Conservation (phyloP, 2,888 invertebrate genomes). For the Rhagonycha fulva region DNA sequence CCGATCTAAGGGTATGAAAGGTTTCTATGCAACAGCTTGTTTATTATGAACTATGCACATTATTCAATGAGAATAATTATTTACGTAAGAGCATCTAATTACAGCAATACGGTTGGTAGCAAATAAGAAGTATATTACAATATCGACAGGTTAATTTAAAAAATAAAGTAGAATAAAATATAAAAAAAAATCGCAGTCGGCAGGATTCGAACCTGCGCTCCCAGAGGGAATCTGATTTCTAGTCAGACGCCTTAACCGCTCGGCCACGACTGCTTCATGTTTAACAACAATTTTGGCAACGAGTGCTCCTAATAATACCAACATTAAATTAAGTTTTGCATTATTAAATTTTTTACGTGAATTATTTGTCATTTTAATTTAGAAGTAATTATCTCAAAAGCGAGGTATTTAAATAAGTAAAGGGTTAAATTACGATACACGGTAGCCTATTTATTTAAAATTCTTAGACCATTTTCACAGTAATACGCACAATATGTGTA, state of each 20-base stretch:
- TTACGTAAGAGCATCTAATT: not conserved
- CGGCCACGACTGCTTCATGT: constrained; percentile 74
- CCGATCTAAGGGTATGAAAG: constrained; percentile 35
- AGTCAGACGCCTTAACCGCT: constrained; percentile 90
- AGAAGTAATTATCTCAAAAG: not conserved
- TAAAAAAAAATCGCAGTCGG: constrained; percentile 66
- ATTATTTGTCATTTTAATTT: not conserved
- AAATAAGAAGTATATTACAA: too few species aligned
- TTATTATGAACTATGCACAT: constrained; percentile 41
- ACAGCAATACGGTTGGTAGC: not conserved
- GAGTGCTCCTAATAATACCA: too few species aligned
- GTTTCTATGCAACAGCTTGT: constrained; percentile 53
- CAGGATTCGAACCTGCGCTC: constrained; percentile 91
- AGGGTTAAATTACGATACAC: not conserved
- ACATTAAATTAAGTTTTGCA: not conserved
- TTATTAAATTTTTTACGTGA: not conserved
- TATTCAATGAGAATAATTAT: not conserved
- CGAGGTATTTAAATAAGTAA: not conserved
- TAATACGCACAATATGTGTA: constrained; percentile 8
- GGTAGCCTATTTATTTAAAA: not conserved
- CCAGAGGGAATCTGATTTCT: constrained; percentile 90
- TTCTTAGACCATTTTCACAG: not conserved
- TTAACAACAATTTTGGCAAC: too few species aligned
- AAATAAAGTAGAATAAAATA: too few species aligned
- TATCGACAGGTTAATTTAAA: too few species aligned